phyloP scores from a whole-genome alignment of 2,797 vertebrate species.

The Nannoperca australis region DNA sequence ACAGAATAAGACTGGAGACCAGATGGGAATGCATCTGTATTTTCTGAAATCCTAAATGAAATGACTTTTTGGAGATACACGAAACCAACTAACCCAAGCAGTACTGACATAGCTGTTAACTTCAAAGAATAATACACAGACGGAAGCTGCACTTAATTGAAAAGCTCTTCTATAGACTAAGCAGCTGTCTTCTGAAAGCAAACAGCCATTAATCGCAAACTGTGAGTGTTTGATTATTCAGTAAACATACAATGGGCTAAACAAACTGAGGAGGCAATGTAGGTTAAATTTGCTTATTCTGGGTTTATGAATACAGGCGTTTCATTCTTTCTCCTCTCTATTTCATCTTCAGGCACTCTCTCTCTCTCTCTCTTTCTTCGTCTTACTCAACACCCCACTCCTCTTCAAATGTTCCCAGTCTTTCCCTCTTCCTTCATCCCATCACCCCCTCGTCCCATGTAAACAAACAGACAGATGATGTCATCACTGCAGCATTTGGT shows the following conservation, averaged over 20 bases:
- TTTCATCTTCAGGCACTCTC: background rate
- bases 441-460: slow-evolving; percentile 4
- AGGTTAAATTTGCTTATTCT: slow-evolving; percentile 40
- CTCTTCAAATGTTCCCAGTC: slow-evolving; percentile 13
- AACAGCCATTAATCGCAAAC: slow-evolving; percentile 54
- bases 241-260: slow-evolving; percentile 19
- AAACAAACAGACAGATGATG: slow-evolving; percentile 77
- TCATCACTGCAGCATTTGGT: slow-evolving; percentile 69
- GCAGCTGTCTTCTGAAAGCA: slow-evolving; percentile 68
- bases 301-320: slow-evolving; percentile 49
- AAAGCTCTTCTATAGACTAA: slow-evolving; percentile 69
- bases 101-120: slow-evolving; percentile 14
- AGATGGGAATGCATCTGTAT: background rate
- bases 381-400: slow-evolving; percentile 30
- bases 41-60: background rate
- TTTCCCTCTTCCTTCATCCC: slow-evolving; percentile 22
- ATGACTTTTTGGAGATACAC: background rate
- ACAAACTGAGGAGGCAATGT: slow-evolving; percentile 43
- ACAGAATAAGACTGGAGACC: background rate
- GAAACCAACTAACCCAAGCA: background rate
- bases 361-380: slow-evolving; percentile 8
- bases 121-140: slow-evolving; percentile 63
- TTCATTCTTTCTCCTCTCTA: slow-evolving; percentile 7
- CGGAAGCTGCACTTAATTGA: slow-evolving; percentile 63
- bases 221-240: slow-evolving; percentile 66